A percentile compares a stretch with the other conserved stretches of the same genome.
These are phyloP conservation scores for Clavelina lepadiformis DNA, from an alignment of 23 tunicate species.

Conservation along the genomic window DNA sequence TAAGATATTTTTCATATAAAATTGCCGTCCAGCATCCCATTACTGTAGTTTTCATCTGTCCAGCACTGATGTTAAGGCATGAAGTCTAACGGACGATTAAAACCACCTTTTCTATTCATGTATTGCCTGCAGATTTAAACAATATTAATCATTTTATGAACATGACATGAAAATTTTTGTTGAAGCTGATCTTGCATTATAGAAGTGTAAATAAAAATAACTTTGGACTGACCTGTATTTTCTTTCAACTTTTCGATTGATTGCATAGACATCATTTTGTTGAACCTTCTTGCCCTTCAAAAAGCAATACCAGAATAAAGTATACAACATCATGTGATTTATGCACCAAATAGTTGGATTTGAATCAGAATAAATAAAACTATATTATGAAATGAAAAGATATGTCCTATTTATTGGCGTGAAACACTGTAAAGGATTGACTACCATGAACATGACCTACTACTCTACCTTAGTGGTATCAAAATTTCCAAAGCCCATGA, in stretches of 20 bases:
- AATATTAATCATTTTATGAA: neutral
- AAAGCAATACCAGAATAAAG: conserved; percentile 1
- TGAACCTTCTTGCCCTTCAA: conserved; percentile 76
- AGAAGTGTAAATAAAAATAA: neutral
- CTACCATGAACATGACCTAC: neutral
- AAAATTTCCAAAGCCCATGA: conserved; percentile 80
- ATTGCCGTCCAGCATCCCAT: too few species aligned
- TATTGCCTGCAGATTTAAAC: conserved; percentile 49
- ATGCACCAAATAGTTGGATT: neutral
- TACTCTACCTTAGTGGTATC: conserved; percentile 68
- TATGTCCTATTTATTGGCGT: too few species aligned
- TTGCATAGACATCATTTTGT: conserved; percentile 64
- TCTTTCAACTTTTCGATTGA: conserved; percentile 74
- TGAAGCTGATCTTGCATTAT: neutral
- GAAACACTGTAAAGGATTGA: neutral
- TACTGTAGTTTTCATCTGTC: too few species aligned
- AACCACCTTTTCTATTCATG: conserved; percentile 93
- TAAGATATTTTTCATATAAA: too few species aligned
- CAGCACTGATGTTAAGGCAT: too few species aligned
- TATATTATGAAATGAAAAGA: too few species aligned
- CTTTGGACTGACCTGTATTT: conserved; percentile 59
- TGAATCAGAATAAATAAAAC: neutral
- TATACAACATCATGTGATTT: neutral
- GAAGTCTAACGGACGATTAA: conserved; percentile 82
- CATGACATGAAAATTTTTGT: neutral